A percentile compares a stretch with the other conserved stretches of the same genome.
These are phyloP conservation scores for Therioaphis trifolii DNA, from an alignment of 2,888 invertebrate species.

Conservation along the genomic window DNA sequence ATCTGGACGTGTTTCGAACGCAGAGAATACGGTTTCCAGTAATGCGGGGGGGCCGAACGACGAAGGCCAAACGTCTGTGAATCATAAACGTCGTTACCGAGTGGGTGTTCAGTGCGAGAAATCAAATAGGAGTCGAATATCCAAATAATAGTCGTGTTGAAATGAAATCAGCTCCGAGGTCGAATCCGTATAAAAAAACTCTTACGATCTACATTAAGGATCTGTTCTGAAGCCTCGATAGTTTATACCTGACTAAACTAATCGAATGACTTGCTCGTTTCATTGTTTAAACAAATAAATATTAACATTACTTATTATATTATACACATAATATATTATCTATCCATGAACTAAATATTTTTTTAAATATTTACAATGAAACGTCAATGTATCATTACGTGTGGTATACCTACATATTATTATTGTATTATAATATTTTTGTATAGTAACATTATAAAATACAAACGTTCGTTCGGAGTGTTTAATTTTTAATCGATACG, in stretches of 20 bases:
- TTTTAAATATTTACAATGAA: too few relatives aligned
- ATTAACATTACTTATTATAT: neutral
- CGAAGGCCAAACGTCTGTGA: neutral
- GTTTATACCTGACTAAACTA: neutral
- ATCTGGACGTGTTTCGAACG: too few relatives aligned
- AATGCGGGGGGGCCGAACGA: neutral
- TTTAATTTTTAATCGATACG: neutral
- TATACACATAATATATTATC: neutral
- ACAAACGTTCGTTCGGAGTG: neutral
- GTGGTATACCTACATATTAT: too few relatives aligned
- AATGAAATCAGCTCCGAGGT: constrained; percentile 15
- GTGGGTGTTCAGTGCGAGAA: neutral
- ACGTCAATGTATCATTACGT: too few relatives aligned
- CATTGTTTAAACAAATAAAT: neutral
- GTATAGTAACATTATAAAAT: too few relatives aligned
- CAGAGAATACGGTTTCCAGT: too few relatives aligned
- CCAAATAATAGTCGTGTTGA: constrained; percentile 6
- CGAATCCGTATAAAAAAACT: neutral
- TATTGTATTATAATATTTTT: too few relatives aligned
- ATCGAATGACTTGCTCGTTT: constrained; percentile 1
- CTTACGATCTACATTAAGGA: neutral
- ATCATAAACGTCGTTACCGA: constrained; percentile 4
- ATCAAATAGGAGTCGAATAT: neutral
- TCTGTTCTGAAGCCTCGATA: neutral
- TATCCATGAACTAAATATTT: neutral